These are phyloP conservation scores for Gymnoscelis rufifasciata DNA, from an alignment of 2,888 invertebrate genomes.

Conservation along the genomic window DNA sequence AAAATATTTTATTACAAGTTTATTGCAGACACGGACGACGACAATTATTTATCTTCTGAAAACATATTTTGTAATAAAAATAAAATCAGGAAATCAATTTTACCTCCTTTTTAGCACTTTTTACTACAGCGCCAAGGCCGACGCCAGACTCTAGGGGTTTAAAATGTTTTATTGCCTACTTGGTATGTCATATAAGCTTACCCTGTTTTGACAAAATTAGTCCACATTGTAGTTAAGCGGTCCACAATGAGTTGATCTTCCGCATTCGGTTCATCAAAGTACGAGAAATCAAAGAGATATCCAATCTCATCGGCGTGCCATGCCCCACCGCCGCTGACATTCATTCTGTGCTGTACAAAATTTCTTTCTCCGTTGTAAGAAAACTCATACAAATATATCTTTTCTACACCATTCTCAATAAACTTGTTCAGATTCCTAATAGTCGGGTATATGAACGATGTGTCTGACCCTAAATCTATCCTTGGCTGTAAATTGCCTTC, in stretches of 20 bases:
- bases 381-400: slow-evolving; percentile 47
- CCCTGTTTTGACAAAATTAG: neutral
- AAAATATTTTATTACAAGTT: no score
- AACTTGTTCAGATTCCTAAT: neutral
- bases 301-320: slow-evolving; percentile 43
- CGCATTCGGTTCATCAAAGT: slow-evolving; percentile 27
- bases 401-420: slow-evolving; percentile 1
- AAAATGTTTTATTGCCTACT: no score
- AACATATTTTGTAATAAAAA: no score
- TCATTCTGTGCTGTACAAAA: slow-evolving; percentile 33
- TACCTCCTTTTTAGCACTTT: no score
- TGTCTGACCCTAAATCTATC: slow-evolving; percentile 25
- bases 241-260: slow-evolving; percentile 40
- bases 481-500: slow-evolving; percentile 35
- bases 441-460: neutral
- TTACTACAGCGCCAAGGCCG: no score
- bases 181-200: neutral
- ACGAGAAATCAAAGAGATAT: slow-evolving; percentile 42
- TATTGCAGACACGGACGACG: no score
- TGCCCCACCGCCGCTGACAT: slow-evolving; percentile 29
- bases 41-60: no score
- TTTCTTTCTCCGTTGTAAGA: slow-evolving; percentile 49
- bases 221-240: slow-evolving; percentile 36
- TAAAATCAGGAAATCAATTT: no score
- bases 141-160: no score